phyloP scores from a whole-genome alignment of 2,888 invertebrate species.

The Pristionchus exspectatus region DNA sequence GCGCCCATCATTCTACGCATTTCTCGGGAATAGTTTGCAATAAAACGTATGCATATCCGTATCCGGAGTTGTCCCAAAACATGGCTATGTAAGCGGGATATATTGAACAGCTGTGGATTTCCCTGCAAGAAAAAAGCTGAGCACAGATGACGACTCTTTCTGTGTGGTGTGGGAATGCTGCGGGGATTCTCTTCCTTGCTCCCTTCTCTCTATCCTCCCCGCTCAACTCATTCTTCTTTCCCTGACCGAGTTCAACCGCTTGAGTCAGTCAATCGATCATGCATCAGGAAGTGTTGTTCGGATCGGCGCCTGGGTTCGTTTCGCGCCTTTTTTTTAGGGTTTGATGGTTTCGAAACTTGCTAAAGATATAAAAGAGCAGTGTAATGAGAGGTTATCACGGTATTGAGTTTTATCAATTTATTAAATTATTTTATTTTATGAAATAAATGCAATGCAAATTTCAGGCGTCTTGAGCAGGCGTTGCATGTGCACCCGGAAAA shows the following conservation, averaged over 20 bases:
- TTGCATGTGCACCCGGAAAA: constrained; percentile 72
- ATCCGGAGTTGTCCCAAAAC: background rate
- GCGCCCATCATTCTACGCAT: background rate
- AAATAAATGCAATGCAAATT: constrained; percentile 47
- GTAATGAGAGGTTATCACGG: background rate
- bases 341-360: background rate
- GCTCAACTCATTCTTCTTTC: background rate
- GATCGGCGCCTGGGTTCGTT: background rate
- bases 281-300: background rate
- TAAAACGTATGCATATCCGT: background rate
- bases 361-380: background rate
- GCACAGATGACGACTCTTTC: background rate
- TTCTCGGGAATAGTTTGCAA: background rate
- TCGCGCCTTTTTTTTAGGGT: background rate
- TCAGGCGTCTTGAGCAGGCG: constrained; percentile 72
- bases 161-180: background rate
- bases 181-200: background rate
- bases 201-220: constrained; percentile 11
- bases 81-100: background rate
- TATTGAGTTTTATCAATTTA: background rate
- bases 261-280: background rate
- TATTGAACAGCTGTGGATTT: background rate
- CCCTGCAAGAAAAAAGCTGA: background rate
- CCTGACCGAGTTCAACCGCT: background rate
- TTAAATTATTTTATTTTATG: background rate